Evolutionary conservation across 2,888 invertebrate genomes (phyloP).

Genomic region (Protonemura montana): DNA sequence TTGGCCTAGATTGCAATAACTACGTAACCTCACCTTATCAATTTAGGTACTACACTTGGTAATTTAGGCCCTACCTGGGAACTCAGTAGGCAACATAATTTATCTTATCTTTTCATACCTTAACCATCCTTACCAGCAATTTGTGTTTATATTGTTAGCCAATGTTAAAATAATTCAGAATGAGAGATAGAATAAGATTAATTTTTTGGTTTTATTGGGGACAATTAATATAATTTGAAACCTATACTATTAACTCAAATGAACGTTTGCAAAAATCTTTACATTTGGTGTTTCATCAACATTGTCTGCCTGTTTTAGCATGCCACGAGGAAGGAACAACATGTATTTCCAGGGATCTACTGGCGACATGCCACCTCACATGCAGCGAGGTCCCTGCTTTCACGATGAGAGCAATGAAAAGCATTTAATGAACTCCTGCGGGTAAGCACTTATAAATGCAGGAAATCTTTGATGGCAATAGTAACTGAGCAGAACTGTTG

Average conservation of each 20-base stretch:
- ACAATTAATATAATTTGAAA: no score
- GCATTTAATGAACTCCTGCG: conserved; percentile 49
- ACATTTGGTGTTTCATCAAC: no score
- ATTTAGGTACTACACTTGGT: no score
- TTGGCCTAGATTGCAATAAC: conserved; percentile 13
- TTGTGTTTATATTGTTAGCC: not conserved
- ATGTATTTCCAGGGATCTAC: conserved; percentile 55
- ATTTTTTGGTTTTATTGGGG: not conserved
- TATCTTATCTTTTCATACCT: not conserved
- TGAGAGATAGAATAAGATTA: not conserved
- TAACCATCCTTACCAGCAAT: not conserved
- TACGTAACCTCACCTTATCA: conserved; percentile 9
- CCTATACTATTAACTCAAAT: no score
- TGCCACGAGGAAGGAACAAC: conserved; percentile 56
- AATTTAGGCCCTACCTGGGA: no score
- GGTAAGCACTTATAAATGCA: conserved; percentile 51
- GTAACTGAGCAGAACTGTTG: no score
- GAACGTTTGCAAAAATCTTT: no score
- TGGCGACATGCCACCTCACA: conserved; percentile 52
- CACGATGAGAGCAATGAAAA: conserved; percentile 53
- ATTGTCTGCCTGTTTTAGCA: conserved; percentile 50
- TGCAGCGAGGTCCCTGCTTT: conserved; percentile 55
- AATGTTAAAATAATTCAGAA: not conserved
- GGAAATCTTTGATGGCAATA: no score
- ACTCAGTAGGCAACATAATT: not conserved